A percentile compares a stretch with the other conserved stretches of the same genome.
Evolutionary conservation across 2,888 invertebrate species (phyloP).

Genomic region (Piscicola geometra): DNA sequence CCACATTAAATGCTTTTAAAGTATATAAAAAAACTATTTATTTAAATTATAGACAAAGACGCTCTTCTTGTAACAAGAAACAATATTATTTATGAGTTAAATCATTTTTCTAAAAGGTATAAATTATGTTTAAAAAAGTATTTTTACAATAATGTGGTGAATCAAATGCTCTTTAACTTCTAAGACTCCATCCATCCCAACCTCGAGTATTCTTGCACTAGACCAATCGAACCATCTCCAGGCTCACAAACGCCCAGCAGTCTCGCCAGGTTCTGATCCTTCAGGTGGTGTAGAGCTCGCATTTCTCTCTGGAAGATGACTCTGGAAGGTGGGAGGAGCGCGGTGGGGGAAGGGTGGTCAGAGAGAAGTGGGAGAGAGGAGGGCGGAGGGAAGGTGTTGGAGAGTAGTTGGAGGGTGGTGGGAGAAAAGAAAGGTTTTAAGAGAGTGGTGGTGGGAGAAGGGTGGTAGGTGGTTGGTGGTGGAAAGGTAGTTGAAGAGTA

Average conservation of each 20-base stretch:
- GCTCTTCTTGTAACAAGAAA: too few species aligned
- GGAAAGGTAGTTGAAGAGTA: background rate
- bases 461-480: background rate
- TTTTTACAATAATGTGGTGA: too few species aligned
- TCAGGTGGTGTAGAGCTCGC: conserved; percentile 74
- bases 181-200: background rate
- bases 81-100: too few species aligned
- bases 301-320: conserved; percentile 80
- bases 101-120: too few species aligned
- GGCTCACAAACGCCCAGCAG: conserved; percentile 73
- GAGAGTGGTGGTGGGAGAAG: background rate
- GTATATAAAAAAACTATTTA: too few species aligned
- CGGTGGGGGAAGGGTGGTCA: background rate
- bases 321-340: conserved; percentile 58
- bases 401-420: background rate
- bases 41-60: too few species aligned
- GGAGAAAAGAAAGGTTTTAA: background rate
- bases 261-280: conserved; percentile 75
- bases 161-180: too few species aligned
- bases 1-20: too few species aligned
- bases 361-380: background rate
- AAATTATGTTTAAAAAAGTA: too few species aligned
- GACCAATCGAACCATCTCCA: conserved; percentile 76
- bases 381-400: background rate
- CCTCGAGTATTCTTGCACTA: conserved; percentile 79